phyloP scores from a whole-genome alignment of 2,113 vertebrate species.

The Aramus guarauna region DNA sequence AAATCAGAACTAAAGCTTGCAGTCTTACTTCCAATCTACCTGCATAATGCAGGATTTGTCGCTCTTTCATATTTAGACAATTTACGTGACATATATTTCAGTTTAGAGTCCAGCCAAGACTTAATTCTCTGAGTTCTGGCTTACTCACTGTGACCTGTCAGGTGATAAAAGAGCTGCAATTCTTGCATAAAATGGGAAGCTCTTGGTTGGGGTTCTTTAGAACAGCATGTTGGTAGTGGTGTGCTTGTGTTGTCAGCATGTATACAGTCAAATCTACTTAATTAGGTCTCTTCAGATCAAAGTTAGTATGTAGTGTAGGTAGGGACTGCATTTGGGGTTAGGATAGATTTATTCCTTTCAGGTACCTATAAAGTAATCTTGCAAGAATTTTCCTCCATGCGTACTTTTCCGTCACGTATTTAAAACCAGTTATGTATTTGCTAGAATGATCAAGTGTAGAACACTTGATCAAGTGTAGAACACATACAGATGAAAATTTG shows the following conservation, averaged over 20 bases:
- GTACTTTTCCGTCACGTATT: background rate
- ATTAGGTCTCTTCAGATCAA: background rate
- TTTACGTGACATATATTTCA: background rate
- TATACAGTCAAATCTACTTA: background rate
- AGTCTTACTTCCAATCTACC: background rate
- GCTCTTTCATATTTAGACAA: background rate
- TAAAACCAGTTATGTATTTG: background rate
- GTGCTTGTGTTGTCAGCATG: background rate
- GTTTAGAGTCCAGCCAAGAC: background rate
- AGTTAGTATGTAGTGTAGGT: background rate
- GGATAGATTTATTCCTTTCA: background rate
- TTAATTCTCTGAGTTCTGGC: background rate
- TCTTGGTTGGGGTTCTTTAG: background rate
- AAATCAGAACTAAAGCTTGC: background rate
- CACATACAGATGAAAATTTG: background rate
- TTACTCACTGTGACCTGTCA: background rate
- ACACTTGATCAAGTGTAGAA: background rate
- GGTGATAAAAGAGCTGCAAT: background rate
- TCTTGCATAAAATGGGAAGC: background rate
- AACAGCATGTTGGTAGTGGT: background rate
- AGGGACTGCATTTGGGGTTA: background rate
- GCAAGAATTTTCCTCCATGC: background rate
- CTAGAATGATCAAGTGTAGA: background rate
- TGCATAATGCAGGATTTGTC: background rate
- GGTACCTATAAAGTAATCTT: background rate